These are phyloP conservation scores for Erythrocercus mccallii DNA, from an alignment of 2,113 vertebrate genomes.

Conservation along the genomic window DNA sequence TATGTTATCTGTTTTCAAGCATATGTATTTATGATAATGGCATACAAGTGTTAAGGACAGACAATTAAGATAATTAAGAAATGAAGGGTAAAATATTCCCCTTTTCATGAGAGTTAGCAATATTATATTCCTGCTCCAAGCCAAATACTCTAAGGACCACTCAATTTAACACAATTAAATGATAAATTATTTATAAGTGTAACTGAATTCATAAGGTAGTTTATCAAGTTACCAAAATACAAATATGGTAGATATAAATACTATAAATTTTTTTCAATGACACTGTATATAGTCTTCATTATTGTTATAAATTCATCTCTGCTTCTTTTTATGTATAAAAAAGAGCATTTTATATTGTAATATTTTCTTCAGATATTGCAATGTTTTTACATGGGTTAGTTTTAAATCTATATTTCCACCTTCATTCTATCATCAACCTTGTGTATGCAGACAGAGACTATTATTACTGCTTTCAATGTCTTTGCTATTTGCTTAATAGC, in stretches of 20 bases:
- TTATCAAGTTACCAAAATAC: background rate
- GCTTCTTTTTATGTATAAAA: background rate
- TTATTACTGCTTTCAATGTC: constrained; percentile 57
- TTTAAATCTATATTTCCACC: constrained; percentile 25
- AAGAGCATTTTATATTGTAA: background rate
- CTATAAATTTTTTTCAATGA: background rate
- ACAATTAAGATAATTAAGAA: background rate
- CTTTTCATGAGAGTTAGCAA: background rate
- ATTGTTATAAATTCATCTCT: background rate
- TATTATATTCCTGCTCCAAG: background rate
- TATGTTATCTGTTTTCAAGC: background rate
- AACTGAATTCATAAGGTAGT: background rate
- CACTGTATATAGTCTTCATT: background rate
- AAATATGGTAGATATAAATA: background rate
- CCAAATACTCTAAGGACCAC: background rate
- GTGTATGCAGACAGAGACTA: background rate
- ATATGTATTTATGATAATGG: background rate
- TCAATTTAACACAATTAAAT: background rate
- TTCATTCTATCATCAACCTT: constrained; percentile 24
- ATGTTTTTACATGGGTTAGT: constrained; percentile 17
- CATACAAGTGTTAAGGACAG: background rate
- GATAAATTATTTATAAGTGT: background rate
- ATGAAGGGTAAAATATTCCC: background rate
- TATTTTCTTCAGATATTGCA: constrained; percentile 10
- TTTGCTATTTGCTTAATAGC: constrained; percentile 67